Evolutionary conservation across 2,113 vertebrate species (phyloP), one percentile per base, ranked within the genome.

Genomic region (Vulpes ferrilata): DNA sequence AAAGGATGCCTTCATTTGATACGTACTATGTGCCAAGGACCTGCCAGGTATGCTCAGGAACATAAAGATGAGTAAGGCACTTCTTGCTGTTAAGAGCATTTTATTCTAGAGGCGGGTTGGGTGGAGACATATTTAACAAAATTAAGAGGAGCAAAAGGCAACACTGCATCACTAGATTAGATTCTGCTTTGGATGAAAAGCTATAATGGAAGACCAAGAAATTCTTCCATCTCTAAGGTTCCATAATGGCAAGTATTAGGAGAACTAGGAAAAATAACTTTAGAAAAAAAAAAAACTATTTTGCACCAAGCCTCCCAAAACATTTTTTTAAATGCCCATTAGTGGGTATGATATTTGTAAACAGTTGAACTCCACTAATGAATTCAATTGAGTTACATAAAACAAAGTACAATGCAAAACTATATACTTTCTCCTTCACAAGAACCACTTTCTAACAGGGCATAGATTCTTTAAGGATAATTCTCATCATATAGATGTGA

Each of bases 261-360:
- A 27, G 25, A 74, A 92, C 7, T 35, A 74, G 43, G 51, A 27
- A 87, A 93, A 83, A 76, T 11, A 59, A 76, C 10, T 7, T 90
- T 76, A 4, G 76, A 71, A 55, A 96, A 79, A 43, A 43, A 43
- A 35, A 27, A 67, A 86, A 15, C 32, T 69, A 79, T 32, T 97
- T 78, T 84, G 12, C 78, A 12, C 62, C 9, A 80, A 95, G 30
- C 20, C 95, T 97, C 79, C 67, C 88, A 86, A 95, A 90, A 90
- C 20, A 94, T 86, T 88, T 94, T 94, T 95, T 76, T 43, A 93
- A 95, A 82, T 74, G 57, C 79, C 53, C 67, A 25, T 57, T 25
- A 85, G 7, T 71, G 32, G 19, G 6, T 35, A 53, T 59, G 78
- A 64, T 17, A 94, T 48, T 57, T 83, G 86, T 92, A 95, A 93